A percentile compares a stretch with the other conserved stretches of the same genome.
Conservation (phyloP, 1,140 invertebrate species). For the Mya arenaria region DNA sequence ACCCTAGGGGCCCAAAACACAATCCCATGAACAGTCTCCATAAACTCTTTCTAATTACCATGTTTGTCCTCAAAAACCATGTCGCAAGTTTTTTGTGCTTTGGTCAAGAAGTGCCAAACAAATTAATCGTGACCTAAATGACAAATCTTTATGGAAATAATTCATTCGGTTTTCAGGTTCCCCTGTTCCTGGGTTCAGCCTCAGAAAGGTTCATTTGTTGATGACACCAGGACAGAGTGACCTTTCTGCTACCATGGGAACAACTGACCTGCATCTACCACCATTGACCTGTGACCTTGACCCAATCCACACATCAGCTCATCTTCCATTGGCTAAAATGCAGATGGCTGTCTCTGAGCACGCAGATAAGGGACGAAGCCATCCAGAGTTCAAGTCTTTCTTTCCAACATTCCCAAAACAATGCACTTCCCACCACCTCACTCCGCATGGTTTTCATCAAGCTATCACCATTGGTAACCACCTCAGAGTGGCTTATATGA, state of each 20-base stretch:
- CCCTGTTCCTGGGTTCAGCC: conserved; percentile 6
- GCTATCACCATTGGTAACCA: conserved; percentile 23
- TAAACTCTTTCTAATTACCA: too few relatives aligned
- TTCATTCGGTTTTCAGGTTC: conserved; percentile 41
- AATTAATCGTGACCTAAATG: too few relatives aligned
- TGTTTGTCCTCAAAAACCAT: too few relatives aligned
- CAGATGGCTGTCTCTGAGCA: not conserved
- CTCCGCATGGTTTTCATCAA: conserved; percentile 22
- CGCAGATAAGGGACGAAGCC: not conserved
- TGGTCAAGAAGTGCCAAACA: too few relatives aligned
- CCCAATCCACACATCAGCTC: not conserved
- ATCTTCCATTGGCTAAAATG: not conserved
- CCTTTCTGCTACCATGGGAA: conserved; percentile 4
- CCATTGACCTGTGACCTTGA: conserved; percentile 8
- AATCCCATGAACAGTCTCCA: too few relatives aligned
- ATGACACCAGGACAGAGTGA: conserved; percentile 31
- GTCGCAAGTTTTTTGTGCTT: too few relatives aligned
- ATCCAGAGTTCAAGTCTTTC: not conserved
- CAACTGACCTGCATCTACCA: not conserved
- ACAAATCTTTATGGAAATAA: too few relatives aligned
- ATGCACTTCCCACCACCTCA: conserved; percentile 24
- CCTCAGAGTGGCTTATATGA: conserved; percentile 11
- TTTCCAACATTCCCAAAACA: conserved; percentile 19
- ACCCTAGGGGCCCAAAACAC: too few relatives aligned
- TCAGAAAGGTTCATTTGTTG: conserved; percentile 20